These are phyloP conservation scores for Gobius niger DNA, from an alignment of 2,113 vertebrate species.

Conservation along the genomic window DNA sequence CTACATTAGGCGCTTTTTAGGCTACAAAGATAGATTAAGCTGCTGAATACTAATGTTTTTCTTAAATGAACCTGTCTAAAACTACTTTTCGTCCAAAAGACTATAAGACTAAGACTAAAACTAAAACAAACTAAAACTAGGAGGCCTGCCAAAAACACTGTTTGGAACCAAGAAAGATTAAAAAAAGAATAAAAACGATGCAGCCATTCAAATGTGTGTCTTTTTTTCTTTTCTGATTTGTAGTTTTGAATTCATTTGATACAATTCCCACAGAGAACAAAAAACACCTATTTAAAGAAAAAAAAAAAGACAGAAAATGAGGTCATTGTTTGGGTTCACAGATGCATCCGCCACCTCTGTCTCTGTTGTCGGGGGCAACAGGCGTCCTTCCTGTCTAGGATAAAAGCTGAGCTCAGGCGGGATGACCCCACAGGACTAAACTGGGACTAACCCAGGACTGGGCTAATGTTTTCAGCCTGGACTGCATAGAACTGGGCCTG, in stretches of 20 bases:
- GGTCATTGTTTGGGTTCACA: not conserved
- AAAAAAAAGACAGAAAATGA: not conserved
- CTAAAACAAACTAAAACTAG: too few relatives aligned
- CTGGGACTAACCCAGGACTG: conserved; percentile 26
- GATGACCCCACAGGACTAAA: conserved; percentile 5
- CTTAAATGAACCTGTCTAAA: too few relatives aligned
- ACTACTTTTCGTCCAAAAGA: too few relatives aligned
- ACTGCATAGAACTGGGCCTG: not conserved
- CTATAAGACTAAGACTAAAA: too few relatives aligned
- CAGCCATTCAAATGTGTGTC: not conserved
- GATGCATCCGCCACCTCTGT: not conserved
- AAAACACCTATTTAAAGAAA: not conserved
- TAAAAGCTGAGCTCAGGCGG: conserved; percentile 29
- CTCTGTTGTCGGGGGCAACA: not conserved
- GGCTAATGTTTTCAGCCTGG: conserved; percentile 46
- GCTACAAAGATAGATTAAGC: too few relatives aligned
- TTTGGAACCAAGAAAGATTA: not conserved
- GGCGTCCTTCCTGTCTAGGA: conserved; percentile 39
- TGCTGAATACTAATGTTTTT: too few relatives aligned
- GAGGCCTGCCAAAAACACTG: too few relatives aligned
- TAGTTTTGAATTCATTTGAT: not conserved
- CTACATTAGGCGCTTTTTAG: too few relatives aligned
- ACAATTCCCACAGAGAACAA: not conserved
- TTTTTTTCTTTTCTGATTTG: not conserved
- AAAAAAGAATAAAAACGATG: not conserved